These are phyloP conservation scores for Electrophaes corylata DNA, from an alignment of 2,888 invertebrate genomes.

Conservation along the genomic window DNA sequence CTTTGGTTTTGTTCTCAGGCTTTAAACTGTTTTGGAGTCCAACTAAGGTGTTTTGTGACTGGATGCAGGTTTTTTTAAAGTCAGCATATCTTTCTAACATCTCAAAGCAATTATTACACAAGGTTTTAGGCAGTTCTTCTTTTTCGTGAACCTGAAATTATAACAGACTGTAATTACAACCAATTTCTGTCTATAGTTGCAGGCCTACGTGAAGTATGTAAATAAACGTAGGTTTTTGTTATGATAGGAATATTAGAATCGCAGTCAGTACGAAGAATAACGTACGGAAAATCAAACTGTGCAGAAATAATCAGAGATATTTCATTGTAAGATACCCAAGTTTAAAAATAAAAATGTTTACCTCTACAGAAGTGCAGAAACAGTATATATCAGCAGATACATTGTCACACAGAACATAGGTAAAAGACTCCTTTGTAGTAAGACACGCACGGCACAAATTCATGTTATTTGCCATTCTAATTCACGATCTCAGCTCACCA, in stretches of 20 bases:
- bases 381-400: constrained; percentile 64
- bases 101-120: constrained; percentile 67
- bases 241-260: background rate
- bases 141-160: constrained; percentile 63
- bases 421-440: constrained; percentile 57
- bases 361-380: constrained; percentile 76
- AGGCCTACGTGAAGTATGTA: too few species aligned
- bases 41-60: constrained; percentile 62
- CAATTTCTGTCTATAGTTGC: too few species aligned
- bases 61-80: constrained; percentile 71
- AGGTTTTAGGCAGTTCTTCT: constrained; percentile 62
- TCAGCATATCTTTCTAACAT: constrained; percentile 59
- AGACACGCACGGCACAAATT: constrained; percentile 73
- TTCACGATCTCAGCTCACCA: background rate
- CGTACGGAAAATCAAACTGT: background rate
- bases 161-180: too few species aligned
- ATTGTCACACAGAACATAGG: constrained; percentile 61
- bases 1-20: constrained; percentile 31
- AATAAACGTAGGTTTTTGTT: too few species aligned
- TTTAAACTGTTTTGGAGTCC: constrained; percentile 44
- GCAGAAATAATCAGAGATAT: too few species aligned
- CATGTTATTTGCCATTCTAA: constrained; percentile 32
- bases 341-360: constrained; percentile 39
- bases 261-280: background rate
- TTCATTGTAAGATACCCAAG: too few species aligned